These are phyloP conservation scores for Dendrocopos noguchii DNA, from an alignment of 2,113 vertebrate species.

Conservation along the genomic window DNA sequence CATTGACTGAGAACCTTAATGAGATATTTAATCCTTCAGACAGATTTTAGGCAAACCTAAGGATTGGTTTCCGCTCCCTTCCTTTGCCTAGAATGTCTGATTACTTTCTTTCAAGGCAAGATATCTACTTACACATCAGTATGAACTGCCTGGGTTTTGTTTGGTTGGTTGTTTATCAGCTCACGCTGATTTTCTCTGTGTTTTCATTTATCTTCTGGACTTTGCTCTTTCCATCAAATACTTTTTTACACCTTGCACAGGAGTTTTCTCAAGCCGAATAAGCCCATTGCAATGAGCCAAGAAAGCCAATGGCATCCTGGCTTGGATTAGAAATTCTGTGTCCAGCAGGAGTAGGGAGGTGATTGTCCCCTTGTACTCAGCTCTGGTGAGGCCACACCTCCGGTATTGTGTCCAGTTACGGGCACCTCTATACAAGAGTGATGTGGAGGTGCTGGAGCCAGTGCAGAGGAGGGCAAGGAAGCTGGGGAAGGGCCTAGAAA, in stretches of 20 bases:
- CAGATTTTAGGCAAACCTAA: constrained; percentile 38
- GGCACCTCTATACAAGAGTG: too few relatives aligned
- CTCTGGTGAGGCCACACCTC: too few relatives aligned
- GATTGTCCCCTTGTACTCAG: too few relatives aligned
- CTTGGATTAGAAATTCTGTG: too few relatives aligned
- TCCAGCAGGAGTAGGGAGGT: too few relatives aligned
- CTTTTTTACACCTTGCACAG: background rate
- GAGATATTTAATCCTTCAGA: constrained; percentile 63
- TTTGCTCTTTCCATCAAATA: background rate
- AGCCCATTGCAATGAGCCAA: background rate
- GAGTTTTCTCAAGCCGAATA: background rate
- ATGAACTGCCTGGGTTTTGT: background rate
- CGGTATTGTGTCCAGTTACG: too few relatives aligned
- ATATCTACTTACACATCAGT: background rate
- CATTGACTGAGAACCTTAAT: constrained; percentile 70
- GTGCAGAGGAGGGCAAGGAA: too few relatives aligned
- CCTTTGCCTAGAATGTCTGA: background rate
- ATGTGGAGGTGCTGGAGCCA: too few relatives aligned
- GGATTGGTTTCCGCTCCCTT: background rate
- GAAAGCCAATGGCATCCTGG: too few relatives aligned
- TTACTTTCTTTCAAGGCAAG: background rate
- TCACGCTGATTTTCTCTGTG: background rate
- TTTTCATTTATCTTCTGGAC: background rate
- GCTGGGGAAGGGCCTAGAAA: too few relatives aligned
- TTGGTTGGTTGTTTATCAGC: background rate